Base-by-base conservation (phyloP, 2,888 invertebrate species). In the Eumacrocentrus americanus region DNA sequence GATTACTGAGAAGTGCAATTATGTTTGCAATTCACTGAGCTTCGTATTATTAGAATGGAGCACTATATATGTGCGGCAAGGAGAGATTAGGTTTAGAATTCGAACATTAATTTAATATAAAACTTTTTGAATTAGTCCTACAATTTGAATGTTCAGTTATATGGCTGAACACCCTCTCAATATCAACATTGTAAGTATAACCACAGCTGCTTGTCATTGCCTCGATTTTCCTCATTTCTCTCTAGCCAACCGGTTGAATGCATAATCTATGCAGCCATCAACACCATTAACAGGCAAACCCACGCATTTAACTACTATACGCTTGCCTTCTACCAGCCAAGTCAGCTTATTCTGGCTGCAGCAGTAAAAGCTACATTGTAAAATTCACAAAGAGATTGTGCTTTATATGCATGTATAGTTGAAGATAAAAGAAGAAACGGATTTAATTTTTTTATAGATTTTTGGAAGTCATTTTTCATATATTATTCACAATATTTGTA, bases 171-270 rank as follows among this genome's bases (percentile, higher is more conserved):
- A 20, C 29, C 57, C 14, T 40, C 34, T 14, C 61, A 60, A 60
- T 62, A 53, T 62, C 62, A 64, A 64, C 56, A 64, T n/a, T n/a
- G n/a, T n/a, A n/a, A n/a, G 57, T 60, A 61, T 58, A 54, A 29
- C 58, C 38, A 57, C 54, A 58, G 51, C 46, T 20, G 25, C 52
- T 42, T 60, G 48, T 57, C 54, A 16, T 18, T 3, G 44, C 2
- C 18, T 20, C 22, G 22, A 11, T 22, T 40, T 18, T 14, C 16
- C 16, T 56, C 58, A 42, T 12, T 48, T 48, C 54, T 57, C 38
- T 47, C 44, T 29, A 11, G 42, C 47, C 11, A 44, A 58, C 48
- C 55, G 42, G 53, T 51, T 58, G 62, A 47, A 64, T 64, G 64
- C 64, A 64, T 64, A 62, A 64, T 64, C 60, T 34, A 44, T 58